Conservation (phyloP, 2,888 invertebrate species). For the Rhimphoctona megacephalus region DNA sequence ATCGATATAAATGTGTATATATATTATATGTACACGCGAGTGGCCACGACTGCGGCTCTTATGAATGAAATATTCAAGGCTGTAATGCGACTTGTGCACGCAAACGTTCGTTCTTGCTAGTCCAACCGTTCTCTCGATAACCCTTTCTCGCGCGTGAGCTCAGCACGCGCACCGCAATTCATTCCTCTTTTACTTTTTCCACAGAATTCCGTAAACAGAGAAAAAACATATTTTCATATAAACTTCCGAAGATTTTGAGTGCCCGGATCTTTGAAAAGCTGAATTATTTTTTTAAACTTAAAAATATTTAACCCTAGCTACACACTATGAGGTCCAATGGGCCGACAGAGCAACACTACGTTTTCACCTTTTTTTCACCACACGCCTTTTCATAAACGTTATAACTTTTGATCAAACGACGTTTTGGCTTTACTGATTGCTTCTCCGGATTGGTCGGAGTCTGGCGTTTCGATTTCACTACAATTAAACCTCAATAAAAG, state of each 20-base stretch:
- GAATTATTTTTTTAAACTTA: neutral
- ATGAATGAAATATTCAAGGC: slow-evolving; percentile 84
- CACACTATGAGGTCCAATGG: too few species aligned
- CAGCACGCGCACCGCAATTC: slow-evolving; percentile 61
- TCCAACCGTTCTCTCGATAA: slow-evolving; percentile 67
- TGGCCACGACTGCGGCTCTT: slow-evolving; percentile 75
- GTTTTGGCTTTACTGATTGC: too few species aligned
- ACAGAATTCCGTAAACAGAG: neutral
- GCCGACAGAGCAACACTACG: too few species aligned
- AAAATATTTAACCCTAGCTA: neutral
- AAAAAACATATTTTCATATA: slow-evolving; percentile 1
- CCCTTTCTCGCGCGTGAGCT: slow-evolving; percentile 61
- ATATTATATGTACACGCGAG: slow-evolving; percentile 71
- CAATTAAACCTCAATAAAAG: too few species aligned
- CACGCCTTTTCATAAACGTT: too few species aligned
- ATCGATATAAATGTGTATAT: slow-evolving; percentile 40
- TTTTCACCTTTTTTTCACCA: too few species aligned
- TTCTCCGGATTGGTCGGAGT: too few species aligned
- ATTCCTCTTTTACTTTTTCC: slow-evolving; percentile 43
- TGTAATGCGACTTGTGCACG: slow-evolving; percentile 82
- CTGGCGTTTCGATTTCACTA: too few species aligned
- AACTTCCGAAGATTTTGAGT: neutral
- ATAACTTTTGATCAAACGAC: too few species aligned
- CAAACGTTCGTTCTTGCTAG: slow-evolving; percentile 74
- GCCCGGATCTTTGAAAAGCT: neutral